Percentiles rank a stretch among this genome's conserved stretches.
phyloP scores from a whole-genome alignment of 2,888 invertebrate genomes.

The Mythimna lalbum region DNA sequence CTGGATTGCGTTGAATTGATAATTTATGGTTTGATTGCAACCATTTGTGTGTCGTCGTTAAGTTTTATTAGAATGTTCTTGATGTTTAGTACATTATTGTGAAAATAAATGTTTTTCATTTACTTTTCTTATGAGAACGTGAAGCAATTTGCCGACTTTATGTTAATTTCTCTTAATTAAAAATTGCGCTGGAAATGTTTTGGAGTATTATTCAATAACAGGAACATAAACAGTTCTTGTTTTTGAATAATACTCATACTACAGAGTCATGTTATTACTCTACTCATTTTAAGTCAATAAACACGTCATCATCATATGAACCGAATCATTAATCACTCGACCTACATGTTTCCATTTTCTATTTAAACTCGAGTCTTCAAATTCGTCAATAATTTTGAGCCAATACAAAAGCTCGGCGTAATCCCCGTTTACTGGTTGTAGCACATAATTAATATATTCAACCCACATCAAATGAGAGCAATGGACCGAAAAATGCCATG shows the following conservation, averaged over 20 bases:
- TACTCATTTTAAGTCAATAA: slow-evolving; percentile 38
- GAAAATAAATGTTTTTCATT: slow-evolving; percentile 22
- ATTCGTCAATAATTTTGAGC: slow-evolving; percentile 45
- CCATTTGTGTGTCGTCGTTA: slow-evolving; percentile 66
- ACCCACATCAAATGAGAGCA: slow-evolving; percentile 57
- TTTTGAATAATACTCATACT: no score
- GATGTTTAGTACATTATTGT: slow-evolving; percentile 24
- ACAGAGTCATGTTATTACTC: slow-evolving; percentile 20
- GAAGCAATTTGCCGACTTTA: slow-evolving; percentile 14
- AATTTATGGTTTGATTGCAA: slow-evolving; percentile 71
- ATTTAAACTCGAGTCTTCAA: slow-evolving; percentile 44
- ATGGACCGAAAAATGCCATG: slow-evolving; percentile 70
- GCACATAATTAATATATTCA: slow-evolving; percentile 54
- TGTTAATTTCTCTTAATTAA: slow-evolving; percentile 38
- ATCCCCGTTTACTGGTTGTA: slow-evolving; percentile 35
- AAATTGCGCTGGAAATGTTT: background rate
- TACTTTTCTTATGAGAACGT: slow-evolving; percentile 14
- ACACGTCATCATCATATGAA: slow-evolving; percentile 17
- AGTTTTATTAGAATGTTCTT: slow-evolving; percentile 64
- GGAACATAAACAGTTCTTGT: background rate
- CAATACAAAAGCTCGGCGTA: slow-evolving; percentile 31
- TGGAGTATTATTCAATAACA: background rate
- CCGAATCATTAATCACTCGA: slow-evolving; percentile 46
- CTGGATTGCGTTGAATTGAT: slow-evolving; percentile 69
- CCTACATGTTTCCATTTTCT: slow-evolving; percentile 30